Conservation (phyloP, 2,888 invertebrate species). For the Nomada flava region DNA sequence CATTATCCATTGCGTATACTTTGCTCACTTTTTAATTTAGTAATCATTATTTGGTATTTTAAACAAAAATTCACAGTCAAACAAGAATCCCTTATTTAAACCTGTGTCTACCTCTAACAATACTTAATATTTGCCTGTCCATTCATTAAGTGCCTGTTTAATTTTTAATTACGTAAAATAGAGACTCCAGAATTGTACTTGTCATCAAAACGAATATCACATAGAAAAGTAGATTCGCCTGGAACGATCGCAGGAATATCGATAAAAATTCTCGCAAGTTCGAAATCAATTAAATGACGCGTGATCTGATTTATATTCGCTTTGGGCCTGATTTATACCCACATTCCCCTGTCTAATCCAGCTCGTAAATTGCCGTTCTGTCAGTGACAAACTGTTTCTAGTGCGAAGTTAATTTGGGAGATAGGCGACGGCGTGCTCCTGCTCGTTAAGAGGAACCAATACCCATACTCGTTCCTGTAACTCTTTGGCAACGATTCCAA, state of each 20-base stretch:
- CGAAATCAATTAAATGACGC: not conserved
- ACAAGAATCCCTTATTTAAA: too few relatives aligned
- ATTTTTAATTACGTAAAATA: too few relatives aligned
- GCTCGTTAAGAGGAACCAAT: constrained; percentile 10
- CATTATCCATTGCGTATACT: too few relatives aligned
- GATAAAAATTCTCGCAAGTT: not conserved
- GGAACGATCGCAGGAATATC: not conserved
- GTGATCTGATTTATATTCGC: not conserved
- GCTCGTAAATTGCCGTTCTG: constrained; percentile 45
- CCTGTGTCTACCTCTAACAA: too few relatives aligned
- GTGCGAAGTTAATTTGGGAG: constrained; percentile 45
- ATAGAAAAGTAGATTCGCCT: not conserved
- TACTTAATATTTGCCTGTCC: too few relatives aligned
- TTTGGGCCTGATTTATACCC: constrained; percentile 33
- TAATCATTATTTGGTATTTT: too few relatives aligned
- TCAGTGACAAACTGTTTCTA: constrained; percentile 46
- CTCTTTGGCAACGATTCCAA: constrained; percentile 39
- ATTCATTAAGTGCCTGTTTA: too few relatives aligned
- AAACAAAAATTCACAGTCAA: too few relatives aligned
- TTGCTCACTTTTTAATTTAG: too few relatives aligned
- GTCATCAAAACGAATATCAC: not conserved
- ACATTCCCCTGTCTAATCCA: not conserved
- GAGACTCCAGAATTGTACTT: not conserved
- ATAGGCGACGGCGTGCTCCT: constrained; percentile 10
- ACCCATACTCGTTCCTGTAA: constrained; percentile 20